These are phyloP conservation scores for Dendropsophus ebraccatus DNA, from an alignment of 2,113 vertebrate species.

Conservation along the genomic window DNA sequence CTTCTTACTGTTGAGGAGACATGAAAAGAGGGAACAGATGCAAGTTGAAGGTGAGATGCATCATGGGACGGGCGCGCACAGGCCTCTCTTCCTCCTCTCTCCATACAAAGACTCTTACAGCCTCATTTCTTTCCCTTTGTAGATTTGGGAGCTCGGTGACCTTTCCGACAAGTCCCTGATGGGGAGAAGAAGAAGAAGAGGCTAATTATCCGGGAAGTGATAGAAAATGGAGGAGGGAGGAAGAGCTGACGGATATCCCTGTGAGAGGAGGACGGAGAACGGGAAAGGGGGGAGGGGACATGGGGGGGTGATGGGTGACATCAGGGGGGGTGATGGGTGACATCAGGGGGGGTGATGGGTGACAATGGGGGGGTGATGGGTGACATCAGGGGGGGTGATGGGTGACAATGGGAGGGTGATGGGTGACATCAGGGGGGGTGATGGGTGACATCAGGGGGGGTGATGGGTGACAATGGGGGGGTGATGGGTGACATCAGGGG, in stretches of 20 bases:
- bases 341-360: too few species aligned
- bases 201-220: background rate
- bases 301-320: too few species aligned
- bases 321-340: too few species aligned
- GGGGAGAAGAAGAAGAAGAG: conserved; percentile 55
- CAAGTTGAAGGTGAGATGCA: conserved; percentile 94
- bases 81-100: conserved; percentile 60
- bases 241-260: background rate
- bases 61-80: conserved; percentile 87
- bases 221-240: fast-evolving
- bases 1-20: conserved; percentile 91
- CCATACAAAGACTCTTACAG: conserved; percentile 60
- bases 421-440: too few species aligned
- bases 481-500: too few species aligned
- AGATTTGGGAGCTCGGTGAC: conserved; percentile 61
- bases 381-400: too few species aligned
- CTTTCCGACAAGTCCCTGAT: conserved; percentile 57
- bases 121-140: conserved; percentile 66
- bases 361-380: too few species aligned
- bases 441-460: too few species aligned
- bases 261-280: background rate
- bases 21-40: conserved; percentile 97
- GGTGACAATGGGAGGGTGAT: too few species aligned
- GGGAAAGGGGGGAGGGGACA: too few species aligned
- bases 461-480: too few species aligned